Percentiles rank a stretch among this genome's conserved stretches.
Conservation (phyloP, 2,888 invertebrate genomes). For the Euclidia mi region DNA sequence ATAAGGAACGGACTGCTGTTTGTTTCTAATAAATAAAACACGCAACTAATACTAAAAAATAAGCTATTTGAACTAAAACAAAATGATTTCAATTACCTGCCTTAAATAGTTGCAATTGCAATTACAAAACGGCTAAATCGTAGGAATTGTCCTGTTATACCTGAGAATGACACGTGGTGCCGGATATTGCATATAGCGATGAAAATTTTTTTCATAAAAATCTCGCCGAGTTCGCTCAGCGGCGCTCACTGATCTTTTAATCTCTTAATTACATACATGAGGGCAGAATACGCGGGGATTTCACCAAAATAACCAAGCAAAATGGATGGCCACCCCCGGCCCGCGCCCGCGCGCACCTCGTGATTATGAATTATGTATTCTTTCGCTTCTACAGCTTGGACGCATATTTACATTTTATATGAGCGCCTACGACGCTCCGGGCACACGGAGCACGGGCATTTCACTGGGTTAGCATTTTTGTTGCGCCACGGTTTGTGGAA, state of each 20-base stretch:
- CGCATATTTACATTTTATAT: conserved; percentile 82
- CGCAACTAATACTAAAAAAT: no score
- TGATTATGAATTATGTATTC: conserved; percentile 82
- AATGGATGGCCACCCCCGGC: conserved; percentile 70
- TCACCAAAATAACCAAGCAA: conserved; percentile 80
- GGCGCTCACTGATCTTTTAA: conserved; percentile 79
- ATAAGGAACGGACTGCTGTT: no score
- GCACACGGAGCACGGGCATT: conserved; percentile 56
- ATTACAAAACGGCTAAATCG: neutral
- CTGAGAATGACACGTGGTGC: conserved; percentile 29
- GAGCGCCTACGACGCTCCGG: conserved; percentile 64
- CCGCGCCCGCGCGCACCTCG: conserved; percentile 59
- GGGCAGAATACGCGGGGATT: conserved; percentile 76
- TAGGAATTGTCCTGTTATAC: neutral
- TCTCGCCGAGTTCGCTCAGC: conserved; percentile 63
- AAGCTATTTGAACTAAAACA: no score
- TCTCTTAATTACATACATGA: conserved; percentile 87
- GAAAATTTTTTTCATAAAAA: conserved; percentile 75
- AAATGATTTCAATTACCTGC: no score
- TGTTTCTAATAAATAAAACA: no score
- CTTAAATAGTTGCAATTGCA: neutral
- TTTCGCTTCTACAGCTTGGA: conserved; percentile 76
- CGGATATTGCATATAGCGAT: conserved; percentile 63
- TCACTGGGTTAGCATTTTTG: conserved; percentile 66
- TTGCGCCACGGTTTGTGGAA: conserved; percentile 53